phyloP scores from a whole-genome alignment of 2,888 invertebrate genomes.

The Chesias legatella region DNA sequence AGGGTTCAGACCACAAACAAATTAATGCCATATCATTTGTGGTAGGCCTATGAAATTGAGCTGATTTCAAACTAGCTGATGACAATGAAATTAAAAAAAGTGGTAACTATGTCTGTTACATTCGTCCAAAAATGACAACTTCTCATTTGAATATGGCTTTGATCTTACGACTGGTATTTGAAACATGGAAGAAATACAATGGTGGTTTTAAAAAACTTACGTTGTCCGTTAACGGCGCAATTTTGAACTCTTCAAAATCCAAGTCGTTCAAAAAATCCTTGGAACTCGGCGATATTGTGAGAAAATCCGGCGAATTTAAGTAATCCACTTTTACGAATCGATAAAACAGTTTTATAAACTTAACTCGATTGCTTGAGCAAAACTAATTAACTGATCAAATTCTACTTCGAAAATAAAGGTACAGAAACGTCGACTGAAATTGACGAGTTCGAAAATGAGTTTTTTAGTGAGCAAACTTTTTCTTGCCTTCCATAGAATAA shows the following conservation, averaged over 20 bases:
- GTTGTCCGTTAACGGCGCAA: conserved; percentile 66
- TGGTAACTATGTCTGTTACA: too few species aligned
- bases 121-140: too few species aligned
- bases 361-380: conserved; percentile 8
- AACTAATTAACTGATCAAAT: too few species aligned
- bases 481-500: conserved; percentile 9
- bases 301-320: conserved; percentile 43
- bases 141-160: too few species aligned
- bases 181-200: too few species aligned
- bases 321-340: conserved; percentile 53
- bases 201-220: conserved; percentile 47
- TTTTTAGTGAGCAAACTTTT: conserved; percentile 1
- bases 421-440: not conserved
- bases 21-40: not conserved
- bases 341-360: conserved; percentile 12
- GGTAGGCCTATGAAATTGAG: not conserved
- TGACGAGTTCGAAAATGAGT: not conserved
- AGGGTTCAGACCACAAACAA: too few species aligned
- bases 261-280: conserved; percentile 57
- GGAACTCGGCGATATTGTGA: conserved; percentile 52
- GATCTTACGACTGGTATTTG: too few species aligned
- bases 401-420: not conserved
- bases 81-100: too few species aligned
- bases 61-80: too few species aligned
- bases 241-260: conserved; percentile 61